Conservation (phyloP, 2,888 invertebrate species). For the Caenorhabditis panamensis region DNA sequence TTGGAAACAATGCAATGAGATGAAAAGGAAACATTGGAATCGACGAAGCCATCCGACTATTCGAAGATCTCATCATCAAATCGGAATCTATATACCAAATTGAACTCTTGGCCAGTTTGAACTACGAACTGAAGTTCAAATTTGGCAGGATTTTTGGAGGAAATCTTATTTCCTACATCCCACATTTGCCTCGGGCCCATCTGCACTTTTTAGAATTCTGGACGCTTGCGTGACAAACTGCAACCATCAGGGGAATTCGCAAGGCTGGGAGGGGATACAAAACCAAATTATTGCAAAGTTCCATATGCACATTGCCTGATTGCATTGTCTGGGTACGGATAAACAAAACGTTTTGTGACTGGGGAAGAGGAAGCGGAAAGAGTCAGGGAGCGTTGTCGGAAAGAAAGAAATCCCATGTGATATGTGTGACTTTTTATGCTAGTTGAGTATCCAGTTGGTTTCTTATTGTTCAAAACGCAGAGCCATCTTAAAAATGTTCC, state of each 20-base stretch:
- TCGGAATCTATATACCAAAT: too few relatives aligned
- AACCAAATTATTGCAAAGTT: constrained; percentile 48
- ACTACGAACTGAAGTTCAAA: too few relatives aligned
- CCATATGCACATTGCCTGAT: constrained; percentile 50
- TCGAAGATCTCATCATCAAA: too few relatives aligned
- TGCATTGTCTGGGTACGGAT: constrained; percentile 54
- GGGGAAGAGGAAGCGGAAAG: constrained; percentile 21
- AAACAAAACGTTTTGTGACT: constrained; percentile 38
- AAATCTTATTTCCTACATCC: constrained; percentile 18
- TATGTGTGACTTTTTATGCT: constrained; percentile 50
- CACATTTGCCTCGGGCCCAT: constrained; percentile 7
- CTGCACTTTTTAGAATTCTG: constrained; percentile 26
- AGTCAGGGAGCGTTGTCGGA: not conserved
- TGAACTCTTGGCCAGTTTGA: too few relatives aligned
- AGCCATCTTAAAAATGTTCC: constrained; percentile 21
- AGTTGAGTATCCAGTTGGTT: constrained; percentile 18
- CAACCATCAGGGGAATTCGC: constrained; percentile 30
- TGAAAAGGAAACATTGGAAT: not conserved
- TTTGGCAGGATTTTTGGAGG: not conserved
- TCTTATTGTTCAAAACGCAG: not conserved
- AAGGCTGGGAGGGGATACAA: constrained; percentile 4
- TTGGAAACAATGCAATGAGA: not conserved
- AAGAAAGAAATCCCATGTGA: constrained; percentile 41
- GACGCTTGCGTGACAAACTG: constrained; percentile 49
- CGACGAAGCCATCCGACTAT: not conserved